These are phyloP conservation scores for Gymnothorax javanicus DNA, from an alignment of 2,797 vertebrate species.

Conservation along the genomic window DNA sequence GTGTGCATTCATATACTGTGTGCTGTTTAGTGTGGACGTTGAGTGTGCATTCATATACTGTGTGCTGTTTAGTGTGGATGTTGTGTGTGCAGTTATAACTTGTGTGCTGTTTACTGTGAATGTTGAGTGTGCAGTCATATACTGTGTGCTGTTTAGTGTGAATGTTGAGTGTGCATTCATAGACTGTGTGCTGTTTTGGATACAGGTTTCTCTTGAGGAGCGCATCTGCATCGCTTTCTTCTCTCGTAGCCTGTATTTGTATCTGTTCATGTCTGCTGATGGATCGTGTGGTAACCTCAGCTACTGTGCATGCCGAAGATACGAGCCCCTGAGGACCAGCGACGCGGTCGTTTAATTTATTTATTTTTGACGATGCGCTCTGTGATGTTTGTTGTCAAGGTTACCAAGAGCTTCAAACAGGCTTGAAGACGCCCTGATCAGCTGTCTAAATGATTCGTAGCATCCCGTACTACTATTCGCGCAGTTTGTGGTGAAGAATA, in stretches of 20 bases:
- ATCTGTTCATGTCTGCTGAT: not conserved
- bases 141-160: no score
- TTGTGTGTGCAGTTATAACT: no score
- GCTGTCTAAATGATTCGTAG: not conserved
- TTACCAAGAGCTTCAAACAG: conserved; percentile 47
- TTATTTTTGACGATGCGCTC: conserved; percentile 37
- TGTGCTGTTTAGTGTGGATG: no score
- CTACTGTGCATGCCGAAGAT: not conserved
- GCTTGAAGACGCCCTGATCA: conserved; percentile 23
- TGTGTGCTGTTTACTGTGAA: no score
- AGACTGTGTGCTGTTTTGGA: no score
- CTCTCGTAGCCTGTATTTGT: not conserved
- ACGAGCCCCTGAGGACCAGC: not conserved
- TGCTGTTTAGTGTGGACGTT: no score
- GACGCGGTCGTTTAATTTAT: not conserved
- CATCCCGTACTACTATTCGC: not conserved
- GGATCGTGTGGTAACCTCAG: not conserved
- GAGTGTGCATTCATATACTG: no score
- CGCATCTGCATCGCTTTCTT: not conserved
- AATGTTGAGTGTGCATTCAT: no score
- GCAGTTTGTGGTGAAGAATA: not conserved
- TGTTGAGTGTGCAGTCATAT: no score
- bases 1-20: no score
- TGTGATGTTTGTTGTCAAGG: conserved; percentile 57
- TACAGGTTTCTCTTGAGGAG: no score